Evolutionary conservation across 2,888 invertebrate genomes (phyloP).

Genomic region (Cremastobaeus sp.): DNA sequence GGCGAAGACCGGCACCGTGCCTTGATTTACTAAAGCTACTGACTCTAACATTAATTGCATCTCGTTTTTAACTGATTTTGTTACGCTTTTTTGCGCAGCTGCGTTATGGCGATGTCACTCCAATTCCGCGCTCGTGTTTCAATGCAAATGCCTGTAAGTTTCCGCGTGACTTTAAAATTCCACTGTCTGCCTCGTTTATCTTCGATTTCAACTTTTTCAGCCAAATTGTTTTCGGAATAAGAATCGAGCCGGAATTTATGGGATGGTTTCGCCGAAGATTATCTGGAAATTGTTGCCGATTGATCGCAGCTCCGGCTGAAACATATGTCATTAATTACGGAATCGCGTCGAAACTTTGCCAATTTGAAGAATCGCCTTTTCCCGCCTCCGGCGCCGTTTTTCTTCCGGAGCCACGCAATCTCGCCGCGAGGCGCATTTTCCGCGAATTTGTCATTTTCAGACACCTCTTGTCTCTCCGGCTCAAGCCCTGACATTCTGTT

Average conservation of each 20-base stretch:
- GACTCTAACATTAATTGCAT: constrained; percentile 48
- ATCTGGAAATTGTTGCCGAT: too few species aligned
- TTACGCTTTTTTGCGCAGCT: constrained; percentile 18
- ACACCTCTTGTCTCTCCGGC: constrained; percentile 29
- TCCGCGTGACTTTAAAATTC: constrained; percentile 25
- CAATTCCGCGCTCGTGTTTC: constrained; percentile 27
- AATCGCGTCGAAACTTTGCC: too few species aligned
- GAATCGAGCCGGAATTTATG: constrained; percentile 35
- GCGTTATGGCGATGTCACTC: constrained; percentile 30
- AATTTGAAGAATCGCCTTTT: too few species aligned
- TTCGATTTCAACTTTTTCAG: constrained; percentile 40
- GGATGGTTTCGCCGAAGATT: too few species aligned
- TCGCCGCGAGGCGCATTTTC: too few species aligned
- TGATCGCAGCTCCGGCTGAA: too few species aligned
- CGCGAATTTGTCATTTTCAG: constrained; percentile 25
- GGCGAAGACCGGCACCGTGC: not conserved
- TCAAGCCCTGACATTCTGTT: constrained; percentile 41
- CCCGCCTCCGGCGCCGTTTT: too few species aligned
- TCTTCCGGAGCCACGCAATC: too few species aligned
- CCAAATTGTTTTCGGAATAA: constrained; percentile 37
- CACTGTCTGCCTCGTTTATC: constrained; percentile 34
- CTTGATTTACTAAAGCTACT: constrained; percentile 32
- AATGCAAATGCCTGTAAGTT: constrained; percentile 41
- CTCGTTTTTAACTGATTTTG: constrained; percentile 39
- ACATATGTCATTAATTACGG: too few species aligned